These are phyloP conservation scores for Gouania willdenowi DNA, from an alignment of 2,797 vertebrate species.

Conservation along the genomic window DNA sequence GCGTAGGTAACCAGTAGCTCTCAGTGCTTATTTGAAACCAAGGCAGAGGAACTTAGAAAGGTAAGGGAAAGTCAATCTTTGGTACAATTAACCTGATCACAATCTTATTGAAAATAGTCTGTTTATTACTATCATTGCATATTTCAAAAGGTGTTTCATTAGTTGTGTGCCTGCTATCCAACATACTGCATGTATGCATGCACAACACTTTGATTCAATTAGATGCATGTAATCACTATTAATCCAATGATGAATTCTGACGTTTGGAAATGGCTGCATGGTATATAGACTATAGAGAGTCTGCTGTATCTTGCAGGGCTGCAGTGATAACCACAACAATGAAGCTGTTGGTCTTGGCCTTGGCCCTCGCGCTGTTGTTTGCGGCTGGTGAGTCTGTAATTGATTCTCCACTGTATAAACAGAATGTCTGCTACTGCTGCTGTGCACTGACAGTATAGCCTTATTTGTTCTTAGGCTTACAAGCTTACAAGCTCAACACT, in stretches of 20 bases:
- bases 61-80: slow-evolving; percentile 37
- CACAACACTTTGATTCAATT: too few species aligned
- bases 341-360: slow-evolving; percentile 62
- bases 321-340: slow-evolving; percentile 41
- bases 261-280: background rate
- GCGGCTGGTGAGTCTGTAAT: slow-evolving; percentile 68
- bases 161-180: too few species aligned
- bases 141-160: too few species aligned
- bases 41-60: slow-evolving; percentile 18
- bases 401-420: slow-evolving; percentile 60
- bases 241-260: background rate
- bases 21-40: background rate
- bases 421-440: slow-evolving; percentile 19
- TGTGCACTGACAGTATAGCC: slow-evolving; percentile 8
- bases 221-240: too few species aligned
- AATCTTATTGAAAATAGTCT: background rate
- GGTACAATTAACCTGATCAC: background rate
- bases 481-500: background rate
- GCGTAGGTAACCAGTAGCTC: slow-evolving; percentile 9
- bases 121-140: background rate
- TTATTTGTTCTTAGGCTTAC: background rate
- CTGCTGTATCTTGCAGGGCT: slow-evolving; percentile 19
- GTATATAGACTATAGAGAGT: slow-evolving; percentile 8
- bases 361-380: slow-evolving; percentile 54
- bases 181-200: too few species aligned